These are phyloP conservation scores for Dioctria linearis DNA, from an alignment of 2,888 invertebrate species.

Conservation along the genomic window DNA sequence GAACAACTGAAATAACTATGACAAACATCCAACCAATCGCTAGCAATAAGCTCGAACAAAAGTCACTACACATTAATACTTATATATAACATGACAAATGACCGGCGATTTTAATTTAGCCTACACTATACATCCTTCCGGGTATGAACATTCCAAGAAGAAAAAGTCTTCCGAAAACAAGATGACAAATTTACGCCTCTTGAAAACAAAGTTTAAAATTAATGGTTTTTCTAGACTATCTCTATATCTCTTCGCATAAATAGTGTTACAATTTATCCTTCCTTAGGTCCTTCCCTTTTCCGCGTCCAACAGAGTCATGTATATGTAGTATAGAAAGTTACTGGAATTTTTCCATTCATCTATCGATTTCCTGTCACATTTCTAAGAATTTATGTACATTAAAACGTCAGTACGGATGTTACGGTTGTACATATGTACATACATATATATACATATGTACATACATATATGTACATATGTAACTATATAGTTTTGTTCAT, in stretches of 20 bases:
- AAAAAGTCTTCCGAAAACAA: slow-evolving; percentile 21
- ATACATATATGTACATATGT: not conserved
- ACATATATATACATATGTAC: not conserved
- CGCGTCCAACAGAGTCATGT: not conserved
- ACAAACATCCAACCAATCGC: too few relatives aligned
- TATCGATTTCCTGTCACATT: slow-evolving; percentile 47
- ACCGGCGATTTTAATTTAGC: too few relatives aligned
- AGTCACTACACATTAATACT: too few relatives aligned
- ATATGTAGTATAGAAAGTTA: not conserved
- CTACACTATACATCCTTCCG: not conserved
- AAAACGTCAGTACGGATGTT: not conserved
- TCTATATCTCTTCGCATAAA: slow-evolving; percentile 17
- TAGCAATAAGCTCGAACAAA: too few relatives aligned
- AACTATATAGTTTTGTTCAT: not conserved
- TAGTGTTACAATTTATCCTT: not conserved
- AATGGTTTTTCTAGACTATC: slow-evolving; percentile 25
- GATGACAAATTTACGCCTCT: slow-evolving; percentile 38
- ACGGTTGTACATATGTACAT: not conserved
- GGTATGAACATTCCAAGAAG: slow-evolving; percentile 24
- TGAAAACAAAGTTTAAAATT: slow-evolving; percentile 36
- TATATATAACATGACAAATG: too few relatives aligned
- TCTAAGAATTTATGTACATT: slow-evolving; percentile 34
- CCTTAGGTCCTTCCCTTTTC: not conserved
- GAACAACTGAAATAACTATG: too few relatives aligned
- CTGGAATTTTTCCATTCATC: slow-evolving; percentile 1